Percentiles rank a stretch among this genome's conserved stretches.
Evolutionary conservation across 1,140 invertebrate species (phyloP).

Genomic region (Lordiphosa clarofinis): DNA sequence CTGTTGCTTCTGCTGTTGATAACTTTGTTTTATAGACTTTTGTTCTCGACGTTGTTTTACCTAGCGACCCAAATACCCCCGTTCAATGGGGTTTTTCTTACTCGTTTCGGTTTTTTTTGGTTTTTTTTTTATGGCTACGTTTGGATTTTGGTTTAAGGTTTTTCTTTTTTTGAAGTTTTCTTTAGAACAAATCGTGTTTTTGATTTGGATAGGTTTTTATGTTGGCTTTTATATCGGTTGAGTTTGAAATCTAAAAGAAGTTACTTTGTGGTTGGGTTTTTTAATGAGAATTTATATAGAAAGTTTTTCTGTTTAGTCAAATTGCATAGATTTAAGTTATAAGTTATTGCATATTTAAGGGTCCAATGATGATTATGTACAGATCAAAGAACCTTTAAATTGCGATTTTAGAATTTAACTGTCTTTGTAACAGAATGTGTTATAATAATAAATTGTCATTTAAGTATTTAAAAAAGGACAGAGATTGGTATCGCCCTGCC

Average conservation of each 20-base stretch:
- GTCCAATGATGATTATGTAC: too few relatives aligned
- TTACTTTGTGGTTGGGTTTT: slow-evolving; percentile 20
- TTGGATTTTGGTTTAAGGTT: slow-evolving; percentile 13
- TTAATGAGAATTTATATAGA: too few relatives aligned
- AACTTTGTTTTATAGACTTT: slow-evolving; percentile 70
- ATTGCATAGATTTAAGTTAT: too few relatives aligned
- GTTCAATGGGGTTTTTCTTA: slow-evolving; percentile 49
- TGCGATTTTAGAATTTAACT: too few relatives aligned
- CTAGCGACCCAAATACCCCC: slow-evolving; percentile 63
- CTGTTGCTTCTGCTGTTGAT: slow-evolving; percentile 49
- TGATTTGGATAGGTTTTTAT: slow-evolving; percentile 11
- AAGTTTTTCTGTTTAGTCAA: too few relatives aligned
- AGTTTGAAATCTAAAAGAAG: not conserved
- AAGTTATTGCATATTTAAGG: too few relatives aligned
- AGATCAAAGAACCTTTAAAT: too few relatives aligned
- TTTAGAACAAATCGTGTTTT: slow-evolving; percentile 34
- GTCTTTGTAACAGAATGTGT: too few relatives aligned
- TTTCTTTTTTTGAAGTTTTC: slow-evolving; percentile 25
- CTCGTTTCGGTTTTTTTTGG: slow-evolving; percentile 19
- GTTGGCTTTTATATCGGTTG: too few relatives aligned
- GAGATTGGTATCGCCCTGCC: too few relatives aligned
- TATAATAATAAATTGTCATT: too few relatives aligned
- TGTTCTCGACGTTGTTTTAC: slow-evolving; percentile 62
- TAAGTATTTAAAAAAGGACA: too few relatives aligned
- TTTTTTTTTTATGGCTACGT: slow-evolving; percentile 13